Base-by-base conservation (phyloP, 2,888 invertebrate genomes). In the Melinaea marsaeus region DNA sequence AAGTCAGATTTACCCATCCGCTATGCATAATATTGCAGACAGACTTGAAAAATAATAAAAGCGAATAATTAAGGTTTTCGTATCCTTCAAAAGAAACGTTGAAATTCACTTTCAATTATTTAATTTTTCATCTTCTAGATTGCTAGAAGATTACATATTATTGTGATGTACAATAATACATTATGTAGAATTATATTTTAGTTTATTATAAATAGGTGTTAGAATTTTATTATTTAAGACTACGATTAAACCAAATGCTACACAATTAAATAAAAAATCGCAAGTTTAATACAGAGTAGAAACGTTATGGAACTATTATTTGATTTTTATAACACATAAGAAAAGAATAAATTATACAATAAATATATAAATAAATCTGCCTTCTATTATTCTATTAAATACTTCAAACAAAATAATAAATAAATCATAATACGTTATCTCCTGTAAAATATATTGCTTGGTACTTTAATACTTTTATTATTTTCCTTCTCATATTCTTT, bases 11-110 rank as follows among this genome's bases (percentile, higher is more conserved):
- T 88, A 86, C 88, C 85, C 85, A 85, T 87, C 86, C 84, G 83
- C 81, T 81, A 78, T 80, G 77, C 83, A 85, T 88, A 87, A 88
- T 88, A 87, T 86, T 85, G 85, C 80, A 82, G 84, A 80, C 83
- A 79, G 81, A 84, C 85, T 85, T 78, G 85, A 80, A 84, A 86
- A 87, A 88, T 87, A 89, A 87, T 88, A 88, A 86, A 85, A 81
- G 77, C 79, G 69, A 73, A 73, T 78, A 84, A 81, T 85, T 85
- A 87, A 86, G 84, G 79, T 83, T 85, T 84, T 85, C 81, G 79
- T 83, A 81, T 84, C 81, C 80, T 82, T 75, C 77, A 74, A 79
- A 76, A 78, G 22, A 22, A 22, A 22, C 22, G 22, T 22, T 22
- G 22, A 80, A 68, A 68, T 68, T 83, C 83, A 84, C 83, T 83